Evolutionary conservation across 2,888 invertebrate species (phyloP), one percentile per base, ranked within the genome.

Genomic region (Tuberolachnus salignus): DNA sequence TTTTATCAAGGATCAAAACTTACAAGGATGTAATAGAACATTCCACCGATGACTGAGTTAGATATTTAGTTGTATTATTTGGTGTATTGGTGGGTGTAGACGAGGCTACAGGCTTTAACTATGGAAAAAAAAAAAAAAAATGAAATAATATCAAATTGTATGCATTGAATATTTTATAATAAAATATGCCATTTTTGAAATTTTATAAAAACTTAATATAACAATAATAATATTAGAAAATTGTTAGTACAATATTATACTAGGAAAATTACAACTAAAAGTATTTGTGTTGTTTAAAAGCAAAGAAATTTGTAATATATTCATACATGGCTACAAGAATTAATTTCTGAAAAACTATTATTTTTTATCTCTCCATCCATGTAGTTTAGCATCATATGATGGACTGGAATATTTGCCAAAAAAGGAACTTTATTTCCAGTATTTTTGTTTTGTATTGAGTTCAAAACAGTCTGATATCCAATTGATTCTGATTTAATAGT

Each of bases 51-150:
- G 34, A 63, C 13, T 66, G 26, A 34, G 44, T 67, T 59, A 49
- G 34, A 55, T 0, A 6, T 46, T 1, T 0, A 16, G 16, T 21
- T 16, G 16, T n/a, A 46, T n/a, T 46, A 46, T 59, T 13, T 19
- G 13, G 34, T 55, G 63, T 19, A 34, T 34, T 34, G 19, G 64
- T 49, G 13, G 75, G 75, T 9, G 75, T 67, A 49, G 75, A 78
- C 19, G 46, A 14, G 0, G 75, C 67, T n/a, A 78, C 34, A 21
- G 67, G 75, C 16, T 46, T 75, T 26, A 75, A 26, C 75, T 75
- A 49, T 4, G 51, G 4, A 16, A 67, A 34, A 59, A 9, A 53
- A 49, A 4, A 51, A 51, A 16, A 0, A 57, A 57, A 46, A 16
- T 53, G 19, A 21, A 0, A 16, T 21, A 55, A n/a, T 11, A 55